phyloP scores from a whole-genome alignment of 2,888 invertebrate species.

The Harpalus rufipes region DNA sequence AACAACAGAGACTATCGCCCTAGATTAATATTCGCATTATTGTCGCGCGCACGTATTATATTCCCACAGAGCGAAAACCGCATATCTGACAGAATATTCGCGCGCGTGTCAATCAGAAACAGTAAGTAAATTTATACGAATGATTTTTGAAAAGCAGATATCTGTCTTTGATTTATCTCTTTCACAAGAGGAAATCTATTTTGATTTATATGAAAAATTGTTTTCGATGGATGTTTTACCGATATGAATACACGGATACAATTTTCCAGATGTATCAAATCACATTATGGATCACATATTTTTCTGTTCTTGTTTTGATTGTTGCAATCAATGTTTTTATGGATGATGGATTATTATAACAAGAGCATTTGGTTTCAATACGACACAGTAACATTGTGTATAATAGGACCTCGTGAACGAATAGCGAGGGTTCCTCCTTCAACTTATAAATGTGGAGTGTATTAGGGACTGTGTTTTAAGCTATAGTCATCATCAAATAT shows the following conservation, averaged over 20 bases:
- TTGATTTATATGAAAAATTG: slow-evolving; percentile 19
- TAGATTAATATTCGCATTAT: slow-evolving; percentile 25
- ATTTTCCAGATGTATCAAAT: background rate
- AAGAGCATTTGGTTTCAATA: background rate
- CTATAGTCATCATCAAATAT: too few species aligned
- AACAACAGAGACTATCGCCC: background rate
- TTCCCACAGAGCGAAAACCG: background rate
- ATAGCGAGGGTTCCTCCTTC: too few species aligned
- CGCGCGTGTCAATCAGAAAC: background rate
- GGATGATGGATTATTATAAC: background rate
- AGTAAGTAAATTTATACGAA: slow-evolving; percentile 5
- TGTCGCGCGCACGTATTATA: slow-evolving; percentile 1
- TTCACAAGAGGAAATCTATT: background rate
- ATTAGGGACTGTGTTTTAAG: too few species aligned
- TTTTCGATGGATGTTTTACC: slow-evolving; percentile 9
- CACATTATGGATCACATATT: background rate
- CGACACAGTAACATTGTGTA: too few species aligned
- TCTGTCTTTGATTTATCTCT: slow-evolving; percentile 30
- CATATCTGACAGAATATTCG: slow-evolving; percentile 3
- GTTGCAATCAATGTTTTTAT: background rate
- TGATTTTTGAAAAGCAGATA: slow-evolving; percentile 24
- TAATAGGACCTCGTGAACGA: too few species aligned
- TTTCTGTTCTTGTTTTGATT: slow-evolving; percentile 1
- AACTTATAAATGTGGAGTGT: too few species aligned
- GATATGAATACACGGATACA: background rate